Base-by-base conservation (phyloP, 92 coral and sea anemone genomes). In the Palythoa heliodiscus region DNA sequence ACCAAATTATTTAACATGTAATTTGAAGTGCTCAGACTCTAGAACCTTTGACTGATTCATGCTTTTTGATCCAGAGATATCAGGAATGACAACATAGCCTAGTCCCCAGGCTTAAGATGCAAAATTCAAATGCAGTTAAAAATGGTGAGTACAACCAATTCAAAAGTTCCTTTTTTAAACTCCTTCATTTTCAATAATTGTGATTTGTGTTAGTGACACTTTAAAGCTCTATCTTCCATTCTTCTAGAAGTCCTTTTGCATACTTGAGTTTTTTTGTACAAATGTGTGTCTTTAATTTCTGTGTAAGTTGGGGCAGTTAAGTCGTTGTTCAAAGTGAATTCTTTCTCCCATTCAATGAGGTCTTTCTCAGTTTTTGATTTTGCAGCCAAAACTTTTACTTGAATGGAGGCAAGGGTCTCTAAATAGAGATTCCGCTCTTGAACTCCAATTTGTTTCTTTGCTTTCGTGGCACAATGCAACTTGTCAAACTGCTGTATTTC, bases 91-190 rank as follows among this genome's bases (percentile, higher is more conserved):
- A 69, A 69, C 48, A 29, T 69, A 14, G 24, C 43, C 73, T 69
- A 14, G 43, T 69, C 73, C 73, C 47, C 73, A 69, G n/a, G 73
- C 73, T 69, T 12, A 16, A 14, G 73, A 69, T 69, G 43, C 70
- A 63, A 69, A 16, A 69, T 69, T 69, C n/a, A 69, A 14, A 69
- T 69, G 11, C 47, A 69, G 73, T 69, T 20, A 24, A 69, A 29
- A 69, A 69, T 69, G 73, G 73, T 69, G 73, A 69, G 73, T 24
- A 69, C 73, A 69, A 69, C 73, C 73, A 69, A 69, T 64, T 64
- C 70, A 64, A 64, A 11, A 64, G 19, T 64, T 64, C 70, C n/a
- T 11, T 12, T 64, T 64, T 64, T 64, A 64, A 64, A 17, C 70
- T 64, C 25, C 15, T n/a, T 64, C n/a, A 17, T 64, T 64, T 69